Base-by-base conservation (phyloP, 2,888 invertebrate species). In the Cephus pygmeus region DNA sequence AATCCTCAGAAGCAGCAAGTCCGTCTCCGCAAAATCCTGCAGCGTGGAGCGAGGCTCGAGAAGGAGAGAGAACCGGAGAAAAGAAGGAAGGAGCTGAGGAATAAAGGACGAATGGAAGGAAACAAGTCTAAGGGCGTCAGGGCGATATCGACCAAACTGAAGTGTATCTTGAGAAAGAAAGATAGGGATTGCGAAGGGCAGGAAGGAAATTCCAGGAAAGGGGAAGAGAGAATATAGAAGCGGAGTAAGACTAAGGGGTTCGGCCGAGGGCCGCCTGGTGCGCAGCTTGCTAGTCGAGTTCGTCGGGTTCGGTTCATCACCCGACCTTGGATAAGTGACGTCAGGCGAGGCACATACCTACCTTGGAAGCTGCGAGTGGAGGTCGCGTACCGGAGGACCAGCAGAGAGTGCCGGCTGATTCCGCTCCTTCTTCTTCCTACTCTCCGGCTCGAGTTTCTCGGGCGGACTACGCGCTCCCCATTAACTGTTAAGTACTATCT, bases 291-390 rank as follows among this genome's bases (percentile, higher is more conserved):
- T 56, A 23, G 56, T 56, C 56, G 56, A 79, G 76, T 74, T 33
- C 77, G 33, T 30, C 73, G 75, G 69, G 83, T 82, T 79, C 82
- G 85, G 89, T 87, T 88, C 88, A 87, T 89, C 87, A 88, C 83
- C 85, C 89, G 90, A 89, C 90, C 90, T 91, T 90, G 89, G 83
- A 84, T 86, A 83, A 85, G 84, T 88, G 88, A 88, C 88, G 88
- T 89, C 88, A 89, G 87, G 84, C 85, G 81, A 86, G 84, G 81
- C 86, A 86, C 85, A 87, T 86, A 86, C 84, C 85, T 82, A 85
- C 86, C 87, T 87, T 85, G 84, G 83, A 83, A 87, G 84, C 84
- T 80, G 80, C 82, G 81, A 83, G 83, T 85, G 85, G 86, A 88
- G 87, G 88, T 85, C 88, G 84, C 81, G 71, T 56, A 56, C 56